Conservation (phyloP, 2,797 vertebrate genomes). For the Hephaestus fuliginosus region DNA sequence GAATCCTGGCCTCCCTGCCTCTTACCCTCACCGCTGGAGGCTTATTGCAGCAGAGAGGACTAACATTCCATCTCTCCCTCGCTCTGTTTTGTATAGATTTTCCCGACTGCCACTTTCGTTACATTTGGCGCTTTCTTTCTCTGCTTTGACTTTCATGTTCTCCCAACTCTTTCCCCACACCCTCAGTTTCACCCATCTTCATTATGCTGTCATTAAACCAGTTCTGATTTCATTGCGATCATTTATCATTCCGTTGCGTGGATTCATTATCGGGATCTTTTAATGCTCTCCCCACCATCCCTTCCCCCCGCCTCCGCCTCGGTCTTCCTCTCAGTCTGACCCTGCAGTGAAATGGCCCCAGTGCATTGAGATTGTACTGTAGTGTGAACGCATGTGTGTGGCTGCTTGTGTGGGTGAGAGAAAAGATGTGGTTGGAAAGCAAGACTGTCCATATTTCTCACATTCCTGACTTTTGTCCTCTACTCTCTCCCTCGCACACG, state of each 20-base stretch:
- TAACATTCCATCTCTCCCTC: conserved; percentile 71
- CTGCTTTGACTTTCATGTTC: conserved; percentile 73
- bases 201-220: conserved; percentile 74
- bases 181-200: conserved; percentile 70
- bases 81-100: conserved; percentile 73
- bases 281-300: conserved; percentile 43
- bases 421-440: conserved; percentile 23
- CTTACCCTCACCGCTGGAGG: conserved; percentile 77
- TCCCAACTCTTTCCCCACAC: conserved; percentile 43
- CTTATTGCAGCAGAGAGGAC: conserved; percentile 80
- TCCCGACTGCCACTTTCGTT: conserved; percentile 65
- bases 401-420: conserved; percentile 21
- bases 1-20: conserved; percentile 77
- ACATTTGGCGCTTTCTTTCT: conserved; percentile 54
- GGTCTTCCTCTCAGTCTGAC: conserved; percentile 54
- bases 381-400: conserved; percentile 15
- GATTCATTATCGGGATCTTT: conserved; percentile 67
- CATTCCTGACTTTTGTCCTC: conserved; percentile 2
- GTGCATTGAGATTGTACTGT: conserved; percentile 39
- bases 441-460: conserved; percentile 10
- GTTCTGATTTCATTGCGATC: conserved; percentile 72
- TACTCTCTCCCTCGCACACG: neutral
- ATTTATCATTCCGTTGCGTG: conserved; percentile 67
- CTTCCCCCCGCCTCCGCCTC: conserved; percentile 11
- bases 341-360: conserved; percentile 56